Conservation (phyloP, 2,888 invertebrate species). For the Lapara coniferarum region DNA sequence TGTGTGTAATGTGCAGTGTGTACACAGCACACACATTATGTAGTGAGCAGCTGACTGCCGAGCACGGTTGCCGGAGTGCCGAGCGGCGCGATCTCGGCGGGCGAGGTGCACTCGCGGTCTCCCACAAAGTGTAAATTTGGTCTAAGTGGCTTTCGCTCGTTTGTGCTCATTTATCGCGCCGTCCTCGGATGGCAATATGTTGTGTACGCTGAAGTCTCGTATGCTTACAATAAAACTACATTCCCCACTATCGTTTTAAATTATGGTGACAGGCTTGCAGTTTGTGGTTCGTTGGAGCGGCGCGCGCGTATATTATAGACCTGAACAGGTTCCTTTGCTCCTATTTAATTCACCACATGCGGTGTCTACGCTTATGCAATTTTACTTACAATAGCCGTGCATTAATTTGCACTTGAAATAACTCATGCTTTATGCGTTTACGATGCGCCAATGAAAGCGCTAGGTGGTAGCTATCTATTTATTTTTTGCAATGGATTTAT, state of each 20-base stretch:
- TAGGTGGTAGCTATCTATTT: background rate
- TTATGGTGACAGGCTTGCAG: slow-evolving; percentile 71
- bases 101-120: slow-evolving; percentile 68
- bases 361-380: slow-evolving; percentile 75
- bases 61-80: slow-evolving; percentile 48
- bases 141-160: slow-evolving; percentile 81
- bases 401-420: slow-evolving; percentile 18
- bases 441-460: background rate
- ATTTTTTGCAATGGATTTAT: background rate
- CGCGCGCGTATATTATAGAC: slow-evolving; percentile 65
- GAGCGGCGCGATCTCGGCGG: slow-evolving; percentile 49
- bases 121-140: slow-evolving; percentile 83
- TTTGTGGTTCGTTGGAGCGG: slow-evolving; percentile 67
- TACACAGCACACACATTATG: slow-evolving; percentile 41
- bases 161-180: slow-evolving; percentile 76
- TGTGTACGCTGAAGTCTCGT: slow-evolving; percentile 66
- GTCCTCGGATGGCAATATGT: slow-evolving; percentile 69
- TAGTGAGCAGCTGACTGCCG: slow-evolving; percentile 72
- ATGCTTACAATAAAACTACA: slow-evolving; percentile 73
- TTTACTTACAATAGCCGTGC: slow-evolving; percentile 63
- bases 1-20: slow-evolving; percentile 20
- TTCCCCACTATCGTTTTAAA: slow-evolving; percentile 73
- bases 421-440: slow-evolving; percentile 2
- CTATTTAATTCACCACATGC: slow-evolving; percentile 77
- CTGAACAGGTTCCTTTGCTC: slow-evolving; percentile 75